Evolutionary conservation across 2,888 invertebrate species (phyloP).

Genomic region (Cacoxenus indagator): DNA sequence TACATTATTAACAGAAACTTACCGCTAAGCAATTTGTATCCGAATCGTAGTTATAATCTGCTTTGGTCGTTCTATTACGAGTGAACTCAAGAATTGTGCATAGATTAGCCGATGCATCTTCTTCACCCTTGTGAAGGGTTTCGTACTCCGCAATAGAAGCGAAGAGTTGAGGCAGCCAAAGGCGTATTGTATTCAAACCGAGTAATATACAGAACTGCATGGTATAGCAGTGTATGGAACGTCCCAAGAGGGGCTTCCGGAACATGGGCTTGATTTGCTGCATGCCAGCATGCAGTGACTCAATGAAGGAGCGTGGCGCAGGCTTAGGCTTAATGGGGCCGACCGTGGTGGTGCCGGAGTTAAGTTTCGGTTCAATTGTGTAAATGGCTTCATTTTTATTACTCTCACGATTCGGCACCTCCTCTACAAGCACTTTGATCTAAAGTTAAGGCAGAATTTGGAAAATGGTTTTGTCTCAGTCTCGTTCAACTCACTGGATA

Average conservation of each 20-base stretch:
- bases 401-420: constrained; percentile 55
- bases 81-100: constrained; percentile 67
- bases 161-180: constrained; percentile 91
- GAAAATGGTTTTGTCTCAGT: neutral
- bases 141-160: constrained; percentile 76
- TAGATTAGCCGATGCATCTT: constrained; percentile 48
- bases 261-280: constrained; percentile 78
- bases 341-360: neutral
- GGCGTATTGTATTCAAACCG: constrained; percentile 83
- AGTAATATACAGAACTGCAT: constrained; percentile 78
- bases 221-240: constrained; percentile 76
- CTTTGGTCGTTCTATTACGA: constrained; percentile 61
- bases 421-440: constrained; percentile 59
- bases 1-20: constrained; percentile 38
- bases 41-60: constrained; percentile 41
- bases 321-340: neutral
- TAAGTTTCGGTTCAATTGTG: constrained; percentile 52
- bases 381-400: constrained; percentile 46
- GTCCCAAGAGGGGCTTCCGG: constrained; percentile 74
- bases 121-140: constrained; percentile 34
- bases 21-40: constrained; percentile 63
- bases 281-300: constrained; percentile 73
- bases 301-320: constrained; percentile 40
- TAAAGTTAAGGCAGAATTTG: constrained; percentile 25
- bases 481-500: constrained; percentile 75